Conservation (phyloP, 2,797 vertebrate species). For the Coendou prehensilis region DNA sequence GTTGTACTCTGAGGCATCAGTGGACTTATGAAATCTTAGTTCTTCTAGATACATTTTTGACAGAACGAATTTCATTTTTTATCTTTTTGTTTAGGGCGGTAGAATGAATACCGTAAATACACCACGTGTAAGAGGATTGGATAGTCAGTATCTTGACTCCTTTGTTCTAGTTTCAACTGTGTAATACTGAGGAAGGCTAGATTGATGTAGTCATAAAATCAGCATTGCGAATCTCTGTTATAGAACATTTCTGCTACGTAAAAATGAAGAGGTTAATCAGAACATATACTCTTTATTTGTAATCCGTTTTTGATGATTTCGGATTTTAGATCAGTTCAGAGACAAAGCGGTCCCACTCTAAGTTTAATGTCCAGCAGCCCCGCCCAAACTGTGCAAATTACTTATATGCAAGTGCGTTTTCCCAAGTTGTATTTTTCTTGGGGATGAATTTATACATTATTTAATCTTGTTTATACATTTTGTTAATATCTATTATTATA, state of each 20-base stretch:
- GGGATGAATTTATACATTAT: not conserved
- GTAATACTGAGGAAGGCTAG: not conserved
- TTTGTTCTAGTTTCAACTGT: not conserved
- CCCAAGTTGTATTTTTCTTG: conserved; percentile 15
- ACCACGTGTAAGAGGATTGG: not conserved
- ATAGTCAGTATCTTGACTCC: not conserved
- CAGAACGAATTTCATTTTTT: conserved; percentile 1
- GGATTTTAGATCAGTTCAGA: not conserved
- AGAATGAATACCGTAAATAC: not conserved
- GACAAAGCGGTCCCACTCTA: not conserved
- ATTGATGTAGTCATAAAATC: not conserved
- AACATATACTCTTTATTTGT: not conserved
- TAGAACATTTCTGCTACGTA: conserved; percentile 34
- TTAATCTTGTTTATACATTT: conserved; percentile 31
- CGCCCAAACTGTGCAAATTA: not conserved
- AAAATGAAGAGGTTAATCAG: conserved; percentile 29
- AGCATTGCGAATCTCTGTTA: conserved; percentile 29
- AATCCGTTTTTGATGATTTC: conserved; percentile 24
- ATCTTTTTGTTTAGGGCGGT: not conserved
- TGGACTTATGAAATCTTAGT: not conserved
- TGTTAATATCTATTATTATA: not conserved
- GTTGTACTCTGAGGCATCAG: not conserved
- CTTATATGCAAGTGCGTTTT: not conserved
- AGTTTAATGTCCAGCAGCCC: not conserved
- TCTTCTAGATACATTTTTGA: conserved; percentile 28